phyloP scores from a whole-genome alignment of 1,140 invertebrate species.

The Mercenaria mercenaria region DNA sequence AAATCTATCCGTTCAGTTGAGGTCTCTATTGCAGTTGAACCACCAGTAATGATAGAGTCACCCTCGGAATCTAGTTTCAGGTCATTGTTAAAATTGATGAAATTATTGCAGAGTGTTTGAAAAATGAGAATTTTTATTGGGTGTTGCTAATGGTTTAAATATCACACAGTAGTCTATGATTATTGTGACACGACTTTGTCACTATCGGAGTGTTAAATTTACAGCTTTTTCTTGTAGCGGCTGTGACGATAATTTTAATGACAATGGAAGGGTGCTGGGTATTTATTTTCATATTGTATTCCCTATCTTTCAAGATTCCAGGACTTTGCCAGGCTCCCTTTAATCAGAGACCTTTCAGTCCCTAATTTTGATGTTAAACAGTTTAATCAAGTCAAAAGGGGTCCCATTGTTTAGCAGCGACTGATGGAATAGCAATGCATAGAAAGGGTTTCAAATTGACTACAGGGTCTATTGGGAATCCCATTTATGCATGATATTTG shows the following conservation, averaged over 20 bases:
- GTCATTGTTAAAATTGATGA: conserved; percentile 58
- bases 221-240: conserved; percentile 1
- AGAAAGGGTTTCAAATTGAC: background rate
- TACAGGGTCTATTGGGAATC: background rate
- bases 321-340: background rate
- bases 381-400: conserved; percentile 31
- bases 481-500: background rate
- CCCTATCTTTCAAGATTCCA: background rate
- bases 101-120: conserved; percentile 64
- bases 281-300: background rate
- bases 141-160: conserved; percentile 58
- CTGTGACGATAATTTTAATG: conserved; percentile 14
- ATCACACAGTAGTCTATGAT: conserved; percentile 21
- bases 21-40: background rate
- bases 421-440: background rate
- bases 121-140: conserved; percentile 62
- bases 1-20: too few species aligned
- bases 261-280: conserved; percentile 14
- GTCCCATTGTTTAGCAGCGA: background rate
- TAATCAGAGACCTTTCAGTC: conserved; percentile 18
- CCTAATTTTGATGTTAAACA: conserved; percentile 26
- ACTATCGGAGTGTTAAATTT: conserved; percentile 33
- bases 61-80: conserved; percentile 22
- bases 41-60: background rate
- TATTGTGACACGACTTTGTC: conserved; percentile 34